phyloP scores from a whole-genome alignment of 2,888 invertebrate species.

The Ectemnius lituratus region DNA sequence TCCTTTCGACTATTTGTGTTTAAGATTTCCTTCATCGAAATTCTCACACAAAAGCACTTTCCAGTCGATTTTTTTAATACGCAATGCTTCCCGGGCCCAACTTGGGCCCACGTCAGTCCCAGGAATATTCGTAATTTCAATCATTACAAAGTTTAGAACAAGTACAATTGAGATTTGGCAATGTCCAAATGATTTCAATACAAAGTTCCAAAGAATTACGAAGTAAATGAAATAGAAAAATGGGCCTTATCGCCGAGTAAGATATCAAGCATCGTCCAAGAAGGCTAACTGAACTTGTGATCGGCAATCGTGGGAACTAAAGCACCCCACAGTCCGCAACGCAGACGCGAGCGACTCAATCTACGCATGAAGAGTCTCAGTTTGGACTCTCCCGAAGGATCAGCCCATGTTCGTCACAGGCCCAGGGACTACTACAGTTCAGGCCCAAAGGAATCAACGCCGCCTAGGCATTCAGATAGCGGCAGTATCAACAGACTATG shows the following conservation, averaged over 20 bases:
- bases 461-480: constrained; percentile 75
- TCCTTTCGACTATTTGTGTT: too few species aligned
- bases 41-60: too few species aligned
- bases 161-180: too few species aligned
- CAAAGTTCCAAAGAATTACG: too few species aligned
- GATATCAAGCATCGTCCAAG: constrained; percentile 33
- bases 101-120: too few species aligned
- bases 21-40: too few species aligned
- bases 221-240: not conserved
- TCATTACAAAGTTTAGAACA: too few species aligned
- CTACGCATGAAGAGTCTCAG: constrained; percentile 98
- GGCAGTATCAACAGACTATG: constrained; percentile 76
- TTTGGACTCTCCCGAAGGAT: constrained; percentile 96
- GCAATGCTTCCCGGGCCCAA: too few species aligned
- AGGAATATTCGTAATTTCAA: too few species aligned
- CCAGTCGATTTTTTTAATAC: too few species aligned
- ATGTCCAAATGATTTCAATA: too few species aligned
- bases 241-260: constrained; percentile 50
- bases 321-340: constrained; percentile 95
- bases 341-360: constrained; percentile 95
- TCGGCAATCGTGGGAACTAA: constrained; percentile 74
- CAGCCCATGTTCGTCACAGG: constrained; percentile 88
- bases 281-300: constrained; percentile 54
- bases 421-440: constrained; percentile 79
- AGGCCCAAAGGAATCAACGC: constrained; percentile 72